Base-by-base conservation (phyloP, 2,888 invertebrate species). In the Trichacis sp. region DNA sequence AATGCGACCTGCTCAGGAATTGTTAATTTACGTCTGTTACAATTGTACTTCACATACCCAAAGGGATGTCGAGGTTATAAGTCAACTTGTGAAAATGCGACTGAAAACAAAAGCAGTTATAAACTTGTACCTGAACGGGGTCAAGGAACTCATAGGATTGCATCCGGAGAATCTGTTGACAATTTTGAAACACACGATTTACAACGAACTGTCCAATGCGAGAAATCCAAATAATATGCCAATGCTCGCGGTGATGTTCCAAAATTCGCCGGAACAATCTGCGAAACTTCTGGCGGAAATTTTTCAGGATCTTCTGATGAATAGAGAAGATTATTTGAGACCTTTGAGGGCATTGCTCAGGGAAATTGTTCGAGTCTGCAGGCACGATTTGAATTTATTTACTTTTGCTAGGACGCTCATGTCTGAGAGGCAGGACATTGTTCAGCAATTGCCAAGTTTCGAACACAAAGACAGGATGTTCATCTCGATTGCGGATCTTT, bases 141-240 rank as follows among this genome's bases (percentile, higher is more conserved):
- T 97, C 77, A 94, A 96, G 77, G 97, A 98, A 85, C 90, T 98
- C 87, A 91, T 98, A 40, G 89, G 89, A 11, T 89, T 94, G 51
- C 93, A 94, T 78, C 91, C 93, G 0, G 93, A 94, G 18, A 94
- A 97, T 78, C 85, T 97, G 53, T 90, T 91, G 61, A 92, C 94
- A 29, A 90, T 96, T 64, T 86, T 98, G 72, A 96, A 95, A 73
- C 93, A 95, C 80, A 95, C 96, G 0, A 93, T 98, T 59, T 96
- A 95, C 87, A 98, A 98, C 85, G 98, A 98, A 86, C 86, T 98
- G 70, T 96, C 97, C 0, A 93, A 93, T 78, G 91, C 93, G 20
- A 89, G 97, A 61, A 96, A 97, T 85, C 94, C 96, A 0, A 97
- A 97, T 87, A 98, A 98, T 85, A 94, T 97, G 92, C 91, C 94